A percentile compares a stretch with the other conserved stretches of the same genome.
These are phyloP conservation scores for Ammodytes marinus DNA, from an alignment of 2,113 vertebrate genomes.

Conservation along the genomic window DNA sequence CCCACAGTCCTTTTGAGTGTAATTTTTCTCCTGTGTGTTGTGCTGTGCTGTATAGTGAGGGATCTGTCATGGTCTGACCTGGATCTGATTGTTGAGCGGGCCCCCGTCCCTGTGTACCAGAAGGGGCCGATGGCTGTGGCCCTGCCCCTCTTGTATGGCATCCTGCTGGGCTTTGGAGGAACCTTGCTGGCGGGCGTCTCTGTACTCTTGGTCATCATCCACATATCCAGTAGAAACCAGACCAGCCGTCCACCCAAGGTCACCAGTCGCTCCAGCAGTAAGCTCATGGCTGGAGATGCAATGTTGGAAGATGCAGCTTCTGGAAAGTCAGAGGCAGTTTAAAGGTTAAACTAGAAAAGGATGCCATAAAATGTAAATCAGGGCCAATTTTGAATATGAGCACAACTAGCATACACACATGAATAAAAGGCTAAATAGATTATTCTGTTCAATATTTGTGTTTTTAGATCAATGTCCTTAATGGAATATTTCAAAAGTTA, in stretches of 20 bases:
- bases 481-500: conserved; percentile 1
- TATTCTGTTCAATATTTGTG: background rate
- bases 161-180: conserved; percentile 84
- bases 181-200: conserved; percentile 57
- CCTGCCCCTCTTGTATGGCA: conserved; percentile 78
- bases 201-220: conserved; percentile 42
- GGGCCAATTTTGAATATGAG: background rate
- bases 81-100: conserved; percentile 83
- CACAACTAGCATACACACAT: background rate
- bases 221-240: conserved; percentile 37
- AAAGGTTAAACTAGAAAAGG: background rate
- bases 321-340: background rate
- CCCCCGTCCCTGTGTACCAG: conserved; percentile 66
- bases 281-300: background rate
- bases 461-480: background rate
- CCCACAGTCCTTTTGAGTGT: conserved; percentile 38
- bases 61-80: conserved; percentile 74
- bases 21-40: conserved; percentile 36
- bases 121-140: conserved; percentile 76
- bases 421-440: conserved; percentile 4
- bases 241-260: background rate
- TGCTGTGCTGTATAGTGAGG: conserved; percentile 54
- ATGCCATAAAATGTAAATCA: conserved; percentile 2
- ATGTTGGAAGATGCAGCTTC: background rate
- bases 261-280: background rate